These are phyloP conservation scores for Pungitius pungitius DNA, from an alignment of 2,113 vertebrate genomes.

Conservation along the genomic window DNA sequence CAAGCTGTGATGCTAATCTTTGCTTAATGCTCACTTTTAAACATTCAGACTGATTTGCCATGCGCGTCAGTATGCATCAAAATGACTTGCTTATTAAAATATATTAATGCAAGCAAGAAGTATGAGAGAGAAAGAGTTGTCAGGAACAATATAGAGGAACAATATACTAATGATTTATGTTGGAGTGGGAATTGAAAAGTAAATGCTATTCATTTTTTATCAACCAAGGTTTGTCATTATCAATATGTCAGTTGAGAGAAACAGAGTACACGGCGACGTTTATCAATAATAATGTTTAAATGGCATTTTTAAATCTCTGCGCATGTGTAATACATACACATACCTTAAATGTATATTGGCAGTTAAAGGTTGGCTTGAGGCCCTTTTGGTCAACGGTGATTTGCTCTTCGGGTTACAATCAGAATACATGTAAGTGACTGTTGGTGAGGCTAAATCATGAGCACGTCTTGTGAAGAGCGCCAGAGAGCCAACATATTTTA, in stretches of 20 bases:
- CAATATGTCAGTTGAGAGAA: background rate
- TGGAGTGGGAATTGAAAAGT: background rate
- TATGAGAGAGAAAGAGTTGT: background rate
- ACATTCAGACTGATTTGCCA: conserved; percentile 29
- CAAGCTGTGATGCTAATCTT: conserved; percentile 24
- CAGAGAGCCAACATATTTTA: background rate
- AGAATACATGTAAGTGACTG: background rate
- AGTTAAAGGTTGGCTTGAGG: background rate
- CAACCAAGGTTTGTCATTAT: no score
- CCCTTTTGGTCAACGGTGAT: background rate
- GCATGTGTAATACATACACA: background rate
- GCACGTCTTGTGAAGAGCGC: background rate
- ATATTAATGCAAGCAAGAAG: conserved; percentile 7
- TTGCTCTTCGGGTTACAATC: background rate
- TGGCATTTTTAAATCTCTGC: background rate
- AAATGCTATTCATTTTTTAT: background rate
- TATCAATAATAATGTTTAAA: background rate
- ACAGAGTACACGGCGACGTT: background rate
- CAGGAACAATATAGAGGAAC: background rate
- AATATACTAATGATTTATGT: background rate
- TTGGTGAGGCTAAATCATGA: background rate
- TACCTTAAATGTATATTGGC: no score
- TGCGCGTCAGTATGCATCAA: conserved; percentile 38
- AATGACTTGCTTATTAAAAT: conserved; percentile 42
- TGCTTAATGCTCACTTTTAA: conserved; percentile 43